A percentile compares a stretch with the other conserved stretches of the same genome.
Conservation (phyloP, 2,113 vertebrate species). For the Aldabrachelys gigantea region DNA sequence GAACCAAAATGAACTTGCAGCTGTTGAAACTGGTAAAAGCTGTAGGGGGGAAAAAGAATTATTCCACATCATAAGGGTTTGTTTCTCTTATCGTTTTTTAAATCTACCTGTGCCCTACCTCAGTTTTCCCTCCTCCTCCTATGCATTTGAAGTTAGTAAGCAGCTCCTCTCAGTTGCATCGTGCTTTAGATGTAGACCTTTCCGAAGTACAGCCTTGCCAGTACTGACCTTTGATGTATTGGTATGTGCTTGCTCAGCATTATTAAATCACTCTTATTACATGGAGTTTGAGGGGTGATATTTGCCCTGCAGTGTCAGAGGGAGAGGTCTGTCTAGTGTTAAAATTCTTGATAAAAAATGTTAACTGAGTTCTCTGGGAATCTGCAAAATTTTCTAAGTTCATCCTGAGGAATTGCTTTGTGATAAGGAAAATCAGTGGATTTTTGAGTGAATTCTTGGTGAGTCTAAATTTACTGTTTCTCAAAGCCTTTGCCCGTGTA, state of each 20-base stretch:
- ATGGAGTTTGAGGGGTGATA: background rate
- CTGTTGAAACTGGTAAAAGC: background rate
- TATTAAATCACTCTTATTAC: background rate
- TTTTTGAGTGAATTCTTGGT: background rate
- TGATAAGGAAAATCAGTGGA: background rate
- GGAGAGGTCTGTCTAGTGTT: background rate
- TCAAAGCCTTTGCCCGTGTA: background rate
- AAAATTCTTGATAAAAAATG: background rate
- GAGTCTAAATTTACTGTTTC: background rate
- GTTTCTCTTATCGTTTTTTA: background rate
- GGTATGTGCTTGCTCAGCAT: background rate
- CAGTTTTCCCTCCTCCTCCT: background rate
- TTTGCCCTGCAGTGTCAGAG: background rate
- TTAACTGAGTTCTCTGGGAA: background rate
- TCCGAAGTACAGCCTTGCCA: background rate
- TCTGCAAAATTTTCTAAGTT: background rate
- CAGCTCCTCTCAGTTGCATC: background rate
- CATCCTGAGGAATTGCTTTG: background rate
- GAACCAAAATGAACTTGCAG: background rate
- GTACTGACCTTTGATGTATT: conserved; percentile 39
- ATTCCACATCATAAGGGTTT: background rate
- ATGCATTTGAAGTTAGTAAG: background rate
- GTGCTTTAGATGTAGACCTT: conserved; percentile 21
- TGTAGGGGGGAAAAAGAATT: background rate
- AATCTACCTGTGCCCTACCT: background rate